Evolutionary conservation across 2,797 vertebrate species (phyloP).

Genomic region (Syngnathus rostellatus): DNA sequence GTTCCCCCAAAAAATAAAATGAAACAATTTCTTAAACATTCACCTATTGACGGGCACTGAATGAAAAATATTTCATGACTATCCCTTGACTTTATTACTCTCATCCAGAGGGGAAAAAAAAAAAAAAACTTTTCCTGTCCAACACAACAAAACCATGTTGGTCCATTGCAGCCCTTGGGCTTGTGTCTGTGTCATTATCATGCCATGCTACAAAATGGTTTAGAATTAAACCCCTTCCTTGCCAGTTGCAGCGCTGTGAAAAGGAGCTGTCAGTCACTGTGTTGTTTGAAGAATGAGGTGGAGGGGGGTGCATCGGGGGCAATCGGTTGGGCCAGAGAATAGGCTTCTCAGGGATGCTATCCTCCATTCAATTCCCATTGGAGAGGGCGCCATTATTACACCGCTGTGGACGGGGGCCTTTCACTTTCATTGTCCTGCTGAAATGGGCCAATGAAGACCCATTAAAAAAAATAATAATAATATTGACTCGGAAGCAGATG

Average conservation of each 20-base stretch:
- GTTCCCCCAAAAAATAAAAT: neutral
- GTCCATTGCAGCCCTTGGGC: constrained; percentile 24
- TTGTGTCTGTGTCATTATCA: constrained; percentile 63
- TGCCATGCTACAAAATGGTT: constrained; percentile 65
- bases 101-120: neutral
- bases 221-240: constrained; percentile 81
- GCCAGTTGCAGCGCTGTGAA: constrained; percentile 77
- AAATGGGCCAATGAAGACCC: constrained; percentile 35
- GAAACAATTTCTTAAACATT: neutral
- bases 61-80: neutral
- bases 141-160: constrained; percentile 23
- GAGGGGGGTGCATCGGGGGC: constrained; percentile 30
- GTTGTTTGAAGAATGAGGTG: constrained; percentile 77
- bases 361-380: constrained; percentile 91
- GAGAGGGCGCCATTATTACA: constrained; percentile 73
- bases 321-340: constrained; percentile 68
- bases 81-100: neutral
- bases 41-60: too few relatives aligned
- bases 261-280: constrained; percentile 85
- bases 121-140: neutral
- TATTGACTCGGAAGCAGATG: constrained; percentile 10
- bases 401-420: constrained; percentile 62
- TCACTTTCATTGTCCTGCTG: constrained; percentile 54
- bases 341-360: constrained; percentile 82
- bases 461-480: constrained; percentile 23